These are phyloP conservation scores for Rallus crepitans DNA, from an alignment of 2,797 vertebrate species.

Conservation along the genomic window DNA sequence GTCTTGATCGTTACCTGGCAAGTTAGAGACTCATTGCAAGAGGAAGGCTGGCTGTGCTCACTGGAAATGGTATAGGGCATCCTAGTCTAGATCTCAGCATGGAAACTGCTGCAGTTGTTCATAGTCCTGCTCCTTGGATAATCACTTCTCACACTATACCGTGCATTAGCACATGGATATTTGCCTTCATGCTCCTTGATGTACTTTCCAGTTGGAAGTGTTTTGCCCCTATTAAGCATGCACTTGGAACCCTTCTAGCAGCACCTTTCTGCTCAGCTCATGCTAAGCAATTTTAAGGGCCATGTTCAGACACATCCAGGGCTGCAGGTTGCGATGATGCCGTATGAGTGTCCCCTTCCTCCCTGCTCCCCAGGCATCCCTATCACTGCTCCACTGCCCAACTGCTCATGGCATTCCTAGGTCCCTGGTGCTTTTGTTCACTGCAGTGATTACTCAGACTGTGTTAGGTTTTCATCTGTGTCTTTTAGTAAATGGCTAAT, in stretches of 20 bases:
- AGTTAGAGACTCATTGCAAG: not conserved
- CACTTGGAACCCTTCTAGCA: not conserved
- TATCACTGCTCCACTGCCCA: not conserved
- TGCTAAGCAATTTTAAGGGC: not conserved
- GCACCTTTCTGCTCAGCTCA: not conserved
- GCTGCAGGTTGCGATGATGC: not conserved
- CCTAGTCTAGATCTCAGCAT: not conserved
- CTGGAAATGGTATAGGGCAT: not conserved
- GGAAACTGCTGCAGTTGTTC: not conserved
- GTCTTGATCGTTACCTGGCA: not conserved
- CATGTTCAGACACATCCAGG: rapidly evolving
- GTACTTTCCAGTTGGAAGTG: not conserved
- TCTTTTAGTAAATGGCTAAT: not conserved
- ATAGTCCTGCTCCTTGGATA: not conserved
- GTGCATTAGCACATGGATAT: not conserved
- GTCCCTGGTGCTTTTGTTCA: not conserved
- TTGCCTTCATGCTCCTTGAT: not conserved
- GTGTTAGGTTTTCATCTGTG: not conserved
- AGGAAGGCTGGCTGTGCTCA: not conserved
- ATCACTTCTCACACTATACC: not conserved
- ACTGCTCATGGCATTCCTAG: not conserved
- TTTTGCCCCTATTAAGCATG: not conserved
- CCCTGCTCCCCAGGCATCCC: not conserved
- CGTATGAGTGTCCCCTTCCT: rapidly evolving
- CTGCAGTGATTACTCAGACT: not conserved